Percentiles rank a stretch among this genome's conserved stretches.
These are phyloP conservation scores for Glandiceps talaboti DNA, from an alignment of 53 echinoderm and acorn worm species.

Conservation along the genomic window DNA sequence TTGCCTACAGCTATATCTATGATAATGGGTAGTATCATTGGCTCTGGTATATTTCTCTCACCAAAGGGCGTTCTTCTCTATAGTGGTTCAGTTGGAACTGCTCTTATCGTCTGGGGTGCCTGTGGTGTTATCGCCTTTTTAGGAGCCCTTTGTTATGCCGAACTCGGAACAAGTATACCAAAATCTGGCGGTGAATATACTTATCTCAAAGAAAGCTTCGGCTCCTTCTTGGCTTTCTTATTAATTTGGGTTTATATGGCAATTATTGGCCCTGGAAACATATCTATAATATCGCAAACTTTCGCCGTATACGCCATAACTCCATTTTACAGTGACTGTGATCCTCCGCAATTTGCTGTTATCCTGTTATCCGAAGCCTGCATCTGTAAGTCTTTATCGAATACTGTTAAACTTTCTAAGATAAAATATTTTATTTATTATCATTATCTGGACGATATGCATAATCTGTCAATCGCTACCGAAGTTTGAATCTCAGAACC, in stretches of 20 bases:
- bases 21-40: slow-evolving; percentile 38
- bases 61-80: slow-evolving; percentile 33
- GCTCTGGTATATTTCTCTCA: slow-evolving; percentile 46
- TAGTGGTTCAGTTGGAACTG: slow-evolving; percentile 26
- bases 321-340: too few species aligned
- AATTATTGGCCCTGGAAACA: slow-evolving; percentile 9
- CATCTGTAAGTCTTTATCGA: too few species aligned
- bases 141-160: slow-evolving; percentile 37
- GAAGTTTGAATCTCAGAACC: too few species aligned
- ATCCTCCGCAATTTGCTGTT: too few species aligned
- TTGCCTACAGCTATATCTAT: slow-evolving; percentile 31
- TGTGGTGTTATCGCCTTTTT: slow-evolving; percentile 25
- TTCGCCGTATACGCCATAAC: too few species aligned
- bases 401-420: too few species aligned
- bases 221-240: slow-evolving; percentile 26
- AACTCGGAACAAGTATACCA: slow-evolving; percentile 37
- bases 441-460: too few species aligned
- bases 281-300: slow-evolving; percentile 22
- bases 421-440: too few species aligned
- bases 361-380: too few species aligned
- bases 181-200: slow-evolving; percentile 33
- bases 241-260: slow-evolving; percentile 19
- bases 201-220: slow-evolving; percentile 23
- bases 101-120: slow-evolving; percentile 27
- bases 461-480: too few species aligned